These are phyloP conservation scores for Limnodromus scolopaceus DNA, from an alignment of 2,797 vertebrate species.

Conservation along the genomic window DNA sequence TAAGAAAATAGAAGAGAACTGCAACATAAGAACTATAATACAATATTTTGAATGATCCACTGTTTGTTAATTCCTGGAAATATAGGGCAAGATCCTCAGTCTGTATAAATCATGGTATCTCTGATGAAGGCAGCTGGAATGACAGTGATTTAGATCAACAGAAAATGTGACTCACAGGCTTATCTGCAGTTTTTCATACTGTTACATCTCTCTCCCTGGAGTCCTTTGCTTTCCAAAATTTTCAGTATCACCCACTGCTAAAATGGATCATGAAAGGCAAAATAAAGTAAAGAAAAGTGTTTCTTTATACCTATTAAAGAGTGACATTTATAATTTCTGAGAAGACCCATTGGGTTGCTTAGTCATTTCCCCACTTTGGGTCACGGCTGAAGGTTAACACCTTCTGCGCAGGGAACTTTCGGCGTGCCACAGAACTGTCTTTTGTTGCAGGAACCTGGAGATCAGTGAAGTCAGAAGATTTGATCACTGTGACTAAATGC, in stretches of 20 bases:
- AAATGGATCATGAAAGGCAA: slow-evolving; percentile 28
- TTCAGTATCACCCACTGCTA: background rate
- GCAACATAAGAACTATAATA: background rate
- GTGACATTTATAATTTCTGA: slow-evolving; percentile 2
- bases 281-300: background rate
- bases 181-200: slow-evolving; percentile 39
- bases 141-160: slow-evolving; percentile 43
- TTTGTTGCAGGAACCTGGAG: background rate
- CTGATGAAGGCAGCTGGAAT: background rate
- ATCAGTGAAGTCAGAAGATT: background rate
- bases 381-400: slow-evolving; percentile 29
- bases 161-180: slow-evolving; percentile 52
- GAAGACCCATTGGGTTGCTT: background rate
- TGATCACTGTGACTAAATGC: background rate
- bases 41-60: background rate
- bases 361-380: background rate
- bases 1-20: background rate
- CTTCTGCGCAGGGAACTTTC: background rate
- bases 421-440: background rate
- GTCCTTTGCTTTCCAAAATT: slow-evolving; percentile 40
- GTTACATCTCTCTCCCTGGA: slow-evolving; percentile 5
- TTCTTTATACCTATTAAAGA: background rate
- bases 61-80: slow-evolving; percentile 51
- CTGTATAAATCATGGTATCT: background rate
- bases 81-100: background rate